Conservation (phyloP, 2,113 vertebrate species). For the Pteronura brasiliensis region DNA sequence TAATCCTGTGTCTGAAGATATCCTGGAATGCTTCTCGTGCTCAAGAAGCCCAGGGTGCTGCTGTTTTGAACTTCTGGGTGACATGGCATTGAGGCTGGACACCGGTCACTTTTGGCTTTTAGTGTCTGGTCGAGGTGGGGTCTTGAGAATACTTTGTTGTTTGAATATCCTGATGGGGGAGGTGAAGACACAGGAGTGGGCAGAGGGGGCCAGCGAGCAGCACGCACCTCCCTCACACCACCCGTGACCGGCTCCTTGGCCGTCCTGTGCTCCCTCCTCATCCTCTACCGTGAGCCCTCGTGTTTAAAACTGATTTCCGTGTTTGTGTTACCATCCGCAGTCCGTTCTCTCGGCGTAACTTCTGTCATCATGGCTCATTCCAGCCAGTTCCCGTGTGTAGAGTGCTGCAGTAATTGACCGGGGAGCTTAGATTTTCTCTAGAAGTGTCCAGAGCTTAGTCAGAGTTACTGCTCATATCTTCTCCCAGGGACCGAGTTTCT, state of each 20-base stretch:
- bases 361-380: background rate
- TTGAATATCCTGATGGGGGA: background rate
- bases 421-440: background rate
- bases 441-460: background rate
- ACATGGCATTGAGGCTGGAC: background rate
- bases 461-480: background rate
- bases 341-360: background rate
- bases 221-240: too few relatives aligned
- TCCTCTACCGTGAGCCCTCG: background rate
- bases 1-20: background rate
- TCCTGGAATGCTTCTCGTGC: background rate
- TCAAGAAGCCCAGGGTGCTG: background rate
- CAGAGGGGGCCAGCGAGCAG: background rate
- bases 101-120: background rate
- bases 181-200: background rate
- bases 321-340: background rate
- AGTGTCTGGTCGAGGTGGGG: background rate
- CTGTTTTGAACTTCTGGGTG: background rate
- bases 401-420: background rate
- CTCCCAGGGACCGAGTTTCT: background rate
- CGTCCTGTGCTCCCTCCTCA: background rate
- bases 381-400: background rate
- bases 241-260: background rate
- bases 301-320: background rate
- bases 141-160: background rate